phyloP scores from a whole-genome alignment of 2,113 vertebrate genomes.

The Hylia prasina region DNA sequence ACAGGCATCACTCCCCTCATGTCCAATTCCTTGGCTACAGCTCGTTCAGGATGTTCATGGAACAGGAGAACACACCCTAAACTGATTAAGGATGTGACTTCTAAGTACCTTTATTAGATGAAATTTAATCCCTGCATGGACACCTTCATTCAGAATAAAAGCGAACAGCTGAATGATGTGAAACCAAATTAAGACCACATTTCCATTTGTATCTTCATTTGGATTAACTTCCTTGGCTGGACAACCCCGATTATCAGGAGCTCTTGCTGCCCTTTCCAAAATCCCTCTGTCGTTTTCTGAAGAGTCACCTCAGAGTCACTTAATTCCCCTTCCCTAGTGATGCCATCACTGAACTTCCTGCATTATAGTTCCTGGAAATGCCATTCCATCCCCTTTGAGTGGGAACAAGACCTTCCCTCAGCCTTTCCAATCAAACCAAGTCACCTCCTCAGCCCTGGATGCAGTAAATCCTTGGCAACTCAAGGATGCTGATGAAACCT shows the following conservation, averaged over 20 bases:
- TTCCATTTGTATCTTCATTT: neutral
- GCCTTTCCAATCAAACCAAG: neutral
- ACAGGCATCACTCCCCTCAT: accelerated
- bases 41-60: accelerated
- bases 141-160: neutral
- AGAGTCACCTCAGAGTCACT: neutral
- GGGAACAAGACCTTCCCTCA: neutral
- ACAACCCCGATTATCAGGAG: no score
- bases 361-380: accelerated
- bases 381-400: accelerated
- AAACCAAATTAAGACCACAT: neutral
- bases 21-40: neutral
- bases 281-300: neutral
- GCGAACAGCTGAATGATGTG: neutral
- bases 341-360: neutral
- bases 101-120: neutral
- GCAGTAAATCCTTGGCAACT: accelerated
- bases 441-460: neutral
- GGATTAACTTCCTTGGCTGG: neutral
- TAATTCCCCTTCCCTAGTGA: neutral
- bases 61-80: neutral
- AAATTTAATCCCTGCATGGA: neutral
- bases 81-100: neutral
- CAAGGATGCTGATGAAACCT: neutral
- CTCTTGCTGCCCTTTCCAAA: neutral